Evolutionary conservation across 1,140 invertebrate genomes (phyloP).

Genomic region (Pogonognathellus flavescens): DNA sequence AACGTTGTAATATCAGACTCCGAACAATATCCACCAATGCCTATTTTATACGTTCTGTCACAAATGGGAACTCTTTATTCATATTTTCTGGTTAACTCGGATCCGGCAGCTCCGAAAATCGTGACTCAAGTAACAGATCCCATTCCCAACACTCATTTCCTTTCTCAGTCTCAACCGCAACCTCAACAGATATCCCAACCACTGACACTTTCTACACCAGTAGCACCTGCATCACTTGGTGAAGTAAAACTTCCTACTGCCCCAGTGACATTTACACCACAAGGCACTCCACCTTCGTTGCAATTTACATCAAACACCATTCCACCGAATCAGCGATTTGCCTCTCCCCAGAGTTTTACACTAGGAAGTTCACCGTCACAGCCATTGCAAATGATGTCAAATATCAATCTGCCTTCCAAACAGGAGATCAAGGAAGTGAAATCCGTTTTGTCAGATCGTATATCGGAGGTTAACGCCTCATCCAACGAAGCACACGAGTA

Average conservation of each 20-base stretch:
- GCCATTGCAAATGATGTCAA: background rate
- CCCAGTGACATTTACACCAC: background rate
- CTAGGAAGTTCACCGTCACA: background rate
- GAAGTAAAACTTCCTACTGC: background rate
- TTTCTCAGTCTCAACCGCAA: background rate
- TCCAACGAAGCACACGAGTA: slow-evolving; percentile 16
- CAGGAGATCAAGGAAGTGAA: background rate
- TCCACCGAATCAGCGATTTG: too few relatives aligned
- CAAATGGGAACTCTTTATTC: slow-evolving; percentile 24
- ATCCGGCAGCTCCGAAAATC: background rate
- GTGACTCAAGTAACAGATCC: background rate
- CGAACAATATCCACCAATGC: slow-evolving; percentile 49
- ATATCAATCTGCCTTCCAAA: background rate
- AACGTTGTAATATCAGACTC: slow-evolving; percentile 40
- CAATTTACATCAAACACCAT: too few relatives aligned
- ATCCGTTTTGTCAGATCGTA: background rate
- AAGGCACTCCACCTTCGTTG: background rate
- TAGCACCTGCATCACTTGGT: background rate
- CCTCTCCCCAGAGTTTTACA: background rate
- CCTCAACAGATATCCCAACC: background rate
- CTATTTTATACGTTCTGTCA: slow-evolving; percentile 52
- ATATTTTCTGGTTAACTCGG: slow-evolving; percentile 48
- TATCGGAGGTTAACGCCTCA: background rate
- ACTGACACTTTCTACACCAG: background rate
- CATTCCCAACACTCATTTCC: background rate